Evolutionary conservation across 2,888 invertebrate genomes (phyloP), one percentile per base, ranked within the genome.

Genomic region (Lepidonotus clava): DNA sequence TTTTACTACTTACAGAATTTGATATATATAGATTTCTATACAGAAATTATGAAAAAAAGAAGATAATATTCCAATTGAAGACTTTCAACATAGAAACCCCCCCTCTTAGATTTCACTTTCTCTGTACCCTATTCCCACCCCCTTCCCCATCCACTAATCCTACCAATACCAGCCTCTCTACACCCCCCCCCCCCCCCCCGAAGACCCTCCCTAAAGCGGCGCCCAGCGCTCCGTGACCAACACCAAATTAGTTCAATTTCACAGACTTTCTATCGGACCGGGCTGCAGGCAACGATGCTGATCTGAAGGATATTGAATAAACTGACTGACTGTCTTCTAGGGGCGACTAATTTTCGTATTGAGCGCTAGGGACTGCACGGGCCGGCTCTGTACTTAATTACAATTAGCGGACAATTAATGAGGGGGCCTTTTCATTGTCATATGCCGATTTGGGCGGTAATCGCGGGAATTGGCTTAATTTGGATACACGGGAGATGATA

Each of bases 321-420:
- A 76, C 76, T 76, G 76, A 76, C 76, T 76, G 41, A 21, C 76
- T 76, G 76, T 76, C 76, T 76, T 76, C 38, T 40, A 36, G 41
- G 76, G 38, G 21, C 53, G 84, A 84, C 84, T 84, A 84, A 84
- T 84, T 84, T 36, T 38, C 11, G 76, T 28, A 76, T 76, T 76
- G 38, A 76, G n/a, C 76, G 76, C 21, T 76, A 76, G 76, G 76
- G 38, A 76, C 76, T 76, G 76, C 76, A 76, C 76, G 36, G 24
- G 76, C 76, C 18, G 76, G 38, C 28, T n/a, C 24, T 8, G 38
- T 8, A n/a, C 85, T 85, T 67, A 36, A 41, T 85, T 51, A 85
- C 51, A 85, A 85, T 85, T 76, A 85, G 66, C 76, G 76, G 40
- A 85, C 76, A 71, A 85, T 85, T 85, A 85, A 85, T 14, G 85